A percentile compares a stretch with the other conserved stretches of the same genome.
These are phyloP conservation scores for Acanthurus tractus DNA, from an alignment of 2,797 vertebrate genomes.

Conservation along the genomic window DNA sequence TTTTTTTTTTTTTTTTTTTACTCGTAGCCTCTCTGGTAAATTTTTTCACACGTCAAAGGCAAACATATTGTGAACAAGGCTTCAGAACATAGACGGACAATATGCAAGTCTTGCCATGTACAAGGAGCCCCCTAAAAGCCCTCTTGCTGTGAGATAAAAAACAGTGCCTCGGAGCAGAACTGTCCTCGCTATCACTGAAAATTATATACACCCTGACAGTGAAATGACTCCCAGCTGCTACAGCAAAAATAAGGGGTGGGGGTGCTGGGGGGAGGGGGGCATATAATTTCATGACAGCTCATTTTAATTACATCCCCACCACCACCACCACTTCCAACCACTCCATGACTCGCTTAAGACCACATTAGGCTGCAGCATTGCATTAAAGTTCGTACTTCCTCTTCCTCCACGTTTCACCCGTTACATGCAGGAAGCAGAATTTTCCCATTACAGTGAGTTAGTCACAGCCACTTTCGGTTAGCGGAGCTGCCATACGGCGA, in stretches of 20 bases:
- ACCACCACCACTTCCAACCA: constrained; percentile 38
- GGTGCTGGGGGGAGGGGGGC: not conserved
- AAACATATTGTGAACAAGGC: constrained; percentile 34
- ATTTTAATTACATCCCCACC: constrained; percentile 75
- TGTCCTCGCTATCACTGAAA: constrained; percentile 72
- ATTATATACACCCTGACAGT: constrained; percentile 76
- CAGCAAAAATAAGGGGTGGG: constrained; percentile 34
- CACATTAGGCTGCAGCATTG: constrained; percentile 67
- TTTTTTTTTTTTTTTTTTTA: no score
- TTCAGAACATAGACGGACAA: constrained; percentile 44
- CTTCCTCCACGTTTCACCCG: constrained; percentile 61
- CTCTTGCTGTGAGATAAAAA: constrained; percentile 45
- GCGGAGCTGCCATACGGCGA: constrained; percentile 55
- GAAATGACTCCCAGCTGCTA: constrained; percentile 75
- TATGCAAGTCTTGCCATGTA: constrained; percentile 47
- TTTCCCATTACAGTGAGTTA: constrained; percentile 80
- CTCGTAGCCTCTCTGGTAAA: not conserved
- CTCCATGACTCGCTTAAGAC: constrained; percentile 67
- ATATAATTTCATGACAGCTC: constrained; percentile 77
- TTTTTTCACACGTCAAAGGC: constrained; percentile 33
- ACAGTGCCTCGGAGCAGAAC: constrained; percentile 60
- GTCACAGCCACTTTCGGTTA: constrained; percentile 79
- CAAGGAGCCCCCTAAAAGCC: constrained; percentile 50
- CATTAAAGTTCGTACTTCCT: constrained; percentile 71
- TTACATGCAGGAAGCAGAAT: constrained; percentile 72